Percentiles rank a stretch among this genome's conserved stretches.
These are phyloP conservation scores for Athene noctua DNA, from an alignment of 2,113 vertebrate species.

Conservation along the genomic window DNA sequence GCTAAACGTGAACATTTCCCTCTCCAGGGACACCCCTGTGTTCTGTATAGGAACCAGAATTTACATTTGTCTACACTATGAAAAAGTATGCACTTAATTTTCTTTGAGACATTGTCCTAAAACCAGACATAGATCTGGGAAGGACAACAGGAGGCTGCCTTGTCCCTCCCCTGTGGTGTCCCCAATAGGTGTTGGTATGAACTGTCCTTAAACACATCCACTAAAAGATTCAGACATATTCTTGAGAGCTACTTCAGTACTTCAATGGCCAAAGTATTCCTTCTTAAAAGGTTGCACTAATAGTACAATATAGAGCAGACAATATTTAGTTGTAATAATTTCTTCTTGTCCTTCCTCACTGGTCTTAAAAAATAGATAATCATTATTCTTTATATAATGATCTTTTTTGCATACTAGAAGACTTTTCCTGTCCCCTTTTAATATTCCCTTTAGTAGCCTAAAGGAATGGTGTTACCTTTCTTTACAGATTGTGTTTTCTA, in stretches of 20 bases:
- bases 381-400: neutral
- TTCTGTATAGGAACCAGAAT: neutral
- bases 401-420: neutral
- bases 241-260: neutral
- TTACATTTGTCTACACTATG: neutral
- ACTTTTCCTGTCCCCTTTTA: neutral
- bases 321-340: neutral
- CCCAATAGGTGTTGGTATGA: neutral
- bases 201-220: neutral
- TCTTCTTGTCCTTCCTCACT: neutral
- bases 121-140: neutral
- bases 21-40: neutral
- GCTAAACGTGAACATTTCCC: neutral
- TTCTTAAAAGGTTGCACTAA: neutral
- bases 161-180: neutral
- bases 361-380: neutral
- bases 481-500: neutral
- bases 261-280: neutral
- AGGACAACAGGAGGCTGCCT: neutral
- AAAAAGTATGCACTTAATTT: neutral
- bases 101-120: neutral
- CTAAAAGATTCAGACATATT: neutral
- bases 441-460: neutral
- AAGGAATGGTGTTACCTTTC: neutral
- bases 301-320: neutral